Base-by-base conservation (phyloP, 30 jellyfish, hydroid and myxozoan genomes). In the Nemopilema nomurai region DNA sequence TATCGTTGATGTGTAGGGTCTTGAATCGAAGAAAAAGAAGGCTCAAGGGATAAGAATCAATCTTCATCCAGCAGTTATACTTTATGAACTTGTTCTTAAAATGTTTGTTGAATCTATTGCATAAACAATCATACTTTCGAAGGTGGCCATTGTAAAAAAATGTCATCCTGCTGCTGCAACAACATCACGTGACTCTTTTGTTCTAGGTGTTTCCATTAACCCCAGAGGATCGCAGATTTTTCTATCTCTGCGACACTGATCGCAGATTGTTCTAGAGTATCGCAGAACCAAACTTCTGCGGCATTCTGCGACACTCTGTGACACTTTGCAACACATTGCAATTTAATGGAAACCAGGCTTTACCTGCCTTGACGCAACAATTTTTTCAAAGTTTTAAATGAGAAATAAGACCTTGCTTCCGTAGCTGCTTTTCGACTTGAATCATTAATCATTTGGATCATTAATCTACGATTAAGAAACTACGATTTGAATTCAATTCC, bases 291-390 rank as follows among this genome's bases (percentile, higher is more conserved):
- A 69, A 24, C 22, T 69, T 69, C 79, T 69, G 79, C 79, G 51
- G 24, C 79, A 69, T 28, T 69, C 79, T 69, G 79, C 49, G 79
- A 69, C 79, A 69, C 51, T 69, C 73, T 63, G 73, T 25, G 73
- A 63, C 73, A 63, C 30, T 63, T n/a, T 69, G 79, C 79, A 51
- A 69, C 51, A 69, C 79, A 7, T 23, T 69, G 6, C 16, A 18
- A 69, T 66, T 69, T 17, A 69, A 69, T 69, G 79, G 79, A 69
- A 69, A 69, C 79, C n/a, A n/a, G n/a, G n/a, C n/a, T n/a, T n/a
- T n/a, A n/a, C n/a, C n/a, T n/a, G n/a, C n/a, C n/a, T n/a, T n/a
- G n/a, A n/a, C n/a, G n/a, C n/a, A n/a, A n/a, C n/a, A n/a, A n/a
- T n/a, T n/a, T n/a, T n/a, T n/a, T n/a, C n/a, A n/a, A n/a, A n/a